phyloP scores from a whole-genome alignment of 2,888 invertebrate species.

The Zaprionus bogoriensis region DNA sequence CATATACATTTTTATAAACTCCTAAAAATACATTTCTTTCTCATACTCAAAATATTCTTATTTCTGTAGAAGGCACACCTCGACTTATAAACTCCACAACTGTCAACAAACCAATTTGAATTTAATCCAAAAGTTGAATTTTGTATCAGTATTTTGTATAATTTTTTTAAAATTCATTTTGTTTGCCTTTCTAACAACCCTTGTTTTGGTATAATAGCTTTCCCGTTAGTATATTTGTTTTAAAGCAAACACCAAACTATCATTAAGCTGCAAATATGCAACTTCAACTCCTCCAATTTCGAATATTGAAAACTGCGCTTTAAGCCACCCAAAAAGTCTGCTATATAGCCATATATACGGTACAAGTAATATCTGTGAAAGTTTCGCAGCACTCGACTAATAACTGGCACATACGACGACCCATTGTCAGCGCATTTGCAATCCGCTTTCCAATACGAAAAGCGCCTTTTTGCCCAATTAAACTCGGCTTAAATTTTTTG shows the following conservation, averaged over 20 bases:
- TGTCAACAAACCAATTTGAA: no score
- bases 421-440: conserved; percentile 45
- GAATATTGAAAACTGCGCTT: background rate
- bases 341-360: background rate
- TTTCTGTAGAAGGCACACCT: no score
- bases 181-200: no score
- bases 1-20: background rate
- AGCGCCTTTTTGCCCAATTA: conserved; percentile 59
- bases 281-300: background rate
- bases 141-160: no score
- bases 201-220: no score
- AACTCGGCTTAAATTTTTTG: conserved; percentile 65
- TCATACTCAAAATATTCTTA: no score
- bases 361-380: background rate
- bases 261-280: no score
- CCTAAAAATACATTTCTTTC: background rate
- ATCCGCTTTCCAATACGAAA: conserved; percentile 36
- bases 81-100: no score
- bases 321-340: background rate
- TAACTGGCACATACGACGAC: conserved; percentile 11
- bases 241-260: no score
- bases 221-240: no score
- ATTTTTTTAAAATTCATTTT: no score
- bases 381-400: background rate
- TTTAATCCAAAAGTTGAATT: no score